A percentile compares a stretch with the other conserved stretches of the same genome.
Conservation (phyloP, 2,888 invertebrate genomes). For the Hyppa rectilinea region DNA sequence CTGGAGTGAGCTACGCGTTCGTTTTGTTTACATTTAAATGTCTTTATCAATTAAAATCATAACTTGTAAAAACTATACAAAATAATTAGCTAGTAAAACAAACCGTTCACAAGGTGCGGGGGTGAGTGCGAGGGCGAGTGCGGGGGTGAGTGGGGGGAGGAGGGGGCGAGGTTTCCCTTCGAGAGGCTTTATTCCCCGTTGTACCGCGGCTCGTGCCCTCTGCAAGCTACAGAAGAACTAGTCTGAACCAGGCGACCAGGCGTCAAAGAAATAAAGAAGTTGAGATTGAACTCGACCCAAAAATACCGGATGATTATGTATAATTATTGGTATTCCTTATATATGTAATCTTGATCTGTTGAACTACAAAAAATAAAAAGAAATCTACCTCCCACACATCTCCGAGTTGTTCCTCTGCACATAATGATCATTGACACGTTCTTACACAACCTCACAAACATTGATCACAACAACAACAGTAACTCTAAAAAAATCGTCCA, state of each 20-base stretch:
- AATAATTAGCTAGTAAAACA: constrained; percentile 55
- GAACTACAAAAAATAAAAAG: no score
- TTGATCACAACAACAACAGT: no score
- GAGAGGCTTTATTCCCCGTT: constrained; percentile 45
- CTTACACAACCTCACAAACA: no score
- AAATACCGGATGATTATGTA: no score
- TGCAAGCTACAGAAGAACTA: constrained; percentile 32
- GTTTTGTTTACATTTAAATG: no score
- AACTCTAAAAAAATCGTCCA: no score
- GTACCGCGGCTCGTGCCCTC: constrained; percentile 31
- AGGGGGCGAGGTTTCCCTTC: constrained; percentile 33
- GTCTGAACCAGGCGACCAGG: not conserved
- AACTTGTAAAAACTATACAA: constrained; percentile 54
- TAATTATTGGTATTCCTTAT: not conserved
- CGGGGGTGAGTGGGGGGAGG: not conserved
- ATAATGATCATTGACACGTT: not conserved
- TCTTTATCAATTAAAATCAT: constrained; percentile 47
- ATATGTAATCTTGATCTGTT: no score
- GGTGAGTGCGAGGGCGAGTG: not conserved
- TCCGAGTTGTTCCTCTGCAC: not conserved
- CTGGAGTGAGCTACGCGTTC: no score
- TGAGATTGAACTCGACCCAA: not conserved
- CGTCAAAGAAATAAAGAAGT: no score
- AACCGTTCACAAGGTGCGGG: constrained; percentile 24
- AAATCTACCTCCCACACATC: no score